Base-by-base conservation (phyloP, 2,797 vertebrate genomes). In the Chrosomus eos region DNA sequence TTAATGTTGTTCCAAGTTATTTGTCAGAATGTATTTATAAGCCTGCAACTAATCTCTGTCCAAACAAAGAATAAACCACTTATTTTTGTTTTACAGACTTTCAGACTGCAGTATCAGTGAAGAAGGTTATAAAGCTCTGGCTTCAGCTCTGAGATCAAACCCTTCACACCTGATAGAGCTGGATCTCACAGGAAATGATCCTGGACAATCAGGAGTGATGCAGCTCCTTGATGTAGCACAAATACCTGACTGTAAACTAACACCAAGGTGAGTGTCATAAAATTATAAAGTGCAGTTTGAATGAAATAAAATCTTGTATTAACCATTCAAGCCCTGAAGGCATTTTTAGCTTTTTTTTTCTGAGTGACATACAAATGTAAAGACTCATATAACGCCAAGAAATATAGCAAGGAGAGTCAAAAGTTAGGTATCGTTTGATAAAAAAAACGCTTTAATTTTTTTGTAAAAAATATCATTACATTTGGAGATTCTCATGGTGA, bases 111-210 rank as follows among this genome's bases (percentile, higher is more conserved):
- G 60, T 18, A 31, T 64, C 26, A 64, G 0, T 0, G 60, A 31
- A 31, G 60, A 64, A 28, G 60, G 60, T 18, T 64, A 64, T 64
- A 64, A 16, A 38, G 19, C 33, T 67, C 66, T 67, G 33, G 66
- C 66, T 67, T 67, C 66, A 67, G 33, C 33, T 67, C 33, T 67
- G 33, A 67, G 7, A 67, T 67, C 66, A 67, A 67, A 67, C 66
- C 18, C 66, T 67, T 67, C 60, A 64, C 60, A 64, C 60, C 60
- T 64, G 26, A 64, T 1, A 31, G 60, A 64, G 14, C 26, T 64
- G 26, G 6, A 64, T 31, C 26, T 64, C 10, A 60, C 21, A 58
- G 53, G 53, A 58, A 58, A 64, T 64, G 6, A 64, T 64, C 60
- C 60, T 64, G 60, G 60, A 18, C 14, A 18, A 18, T 31, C 67